Base-by-base conservation (phyloP, 2,888 invertebrate genomes). In the Nymphalis c-album region DNA sequence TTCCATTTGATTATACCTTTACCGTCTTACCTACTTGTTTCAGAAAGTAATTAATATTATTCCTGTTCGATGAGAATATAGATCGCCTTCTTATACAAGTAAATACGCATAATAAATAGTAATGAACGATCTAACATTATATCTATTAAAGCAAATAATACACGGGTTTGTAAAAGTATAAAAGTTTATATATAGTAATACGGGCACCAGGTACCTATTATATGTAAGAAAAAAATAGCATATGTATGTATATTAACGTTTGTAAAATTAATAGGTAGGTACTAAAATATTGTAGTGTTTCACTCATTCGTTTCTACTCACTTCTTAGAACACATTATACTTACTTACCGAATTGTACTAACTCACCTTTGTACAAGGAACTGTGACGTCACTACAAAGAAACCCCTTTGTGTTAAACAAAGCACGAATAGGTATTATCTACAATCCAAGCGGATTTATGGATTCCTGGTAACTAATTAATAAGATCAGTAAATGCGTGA, bases 381-480 rank as follows among this genome's bases (percentile, higher is more conserved):
- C 7, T 31, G n/a, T 55, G 55, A 31, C 55, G 55, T 55, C 26
- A 55, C 31, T 7, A 31, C 31, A 31, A 31, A 31, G n/a, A 8
- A 48, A 18, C 22, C 53, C 31, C 31, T 51, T 55, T 55, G 55
- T 31, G 8, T 8, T 2, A n/a, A 55, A 66, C 66, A 66, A 66
- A 63, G 45, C 3, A 51, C 51, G 60, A 40, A 55, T 26, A 17
- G 40, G 47, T 60, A 50, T 61, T 16, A 51, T 20, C 22, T 35
- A 47, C 57, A 35, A 7, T 10, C 40, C 40, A 13, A 46, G 22
- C 18, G 22, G 40, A 55, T 58, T 58, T 62, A 47, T 51, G 18
- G 26, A 53, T 69, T 69, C 63, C n/a, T 50, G 35, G 69, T 66
- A 66, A 48, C 46, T 55, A 18, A 20, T 62, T 64, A 51, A 45